Conservation (phyloP, 2,888 invertebrate species). For the Drosophila seclusa region DNA sequence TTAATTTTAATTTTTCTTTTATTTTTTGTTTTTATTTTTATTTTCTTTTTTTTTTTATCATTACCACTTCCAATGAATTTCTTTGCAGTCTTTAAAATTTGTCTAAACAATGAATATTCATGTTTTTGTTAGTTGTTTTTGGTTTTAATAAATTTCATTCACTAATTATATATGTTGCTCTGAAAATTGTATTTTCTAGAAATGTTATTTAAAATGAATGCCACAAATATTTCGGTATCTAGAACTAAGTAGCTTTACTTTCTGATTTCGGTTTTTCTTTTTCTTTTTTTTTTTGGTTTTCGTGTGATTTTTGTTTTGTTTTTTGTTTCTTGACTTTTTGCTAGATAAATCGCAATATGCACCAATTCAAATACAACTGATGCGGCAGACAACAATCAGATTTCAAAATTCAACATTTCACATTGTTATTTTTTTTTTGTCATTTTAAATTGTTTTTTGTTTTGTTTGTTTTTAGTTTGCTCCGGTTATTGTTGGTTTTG, state of each 20-base stretch:
- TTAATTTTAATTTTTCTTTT: conserved; percentile 56
- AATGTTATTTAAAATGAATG: conserved; percentile 54
- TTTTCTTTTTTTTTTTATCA: conserved; percentile 57
- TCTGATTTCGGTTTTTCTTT: conserved; percentile 7
- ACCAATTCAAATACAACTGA: conserved; percentile 53
- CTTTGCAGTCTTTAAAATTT: conserved; percentile 84
- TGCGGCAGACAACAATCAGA: conserved; percentile 75
- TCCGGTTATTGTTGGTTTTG: conserved; percentile 23
- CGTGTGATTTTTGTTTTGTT: conserved; percentile 4
- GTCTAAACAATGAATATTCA: conserved; percentile 82
- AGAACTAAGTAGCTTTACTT: conserved; percentile 46
- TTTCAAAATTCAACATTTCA: conserved; percentile 69
- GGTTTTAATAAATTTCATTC: conserved; percentile 54
- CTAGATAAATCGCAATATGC: conserved; percentile 60
- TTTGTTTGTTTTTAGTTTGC: conserved; percentile 20
- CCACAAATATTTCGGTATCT: conserved; percentile 47
- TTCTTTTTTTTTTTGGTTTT: conserved; percentile 6
- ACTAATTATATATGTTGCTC: conserved; percentile 53
- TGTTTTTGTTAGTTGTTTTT: conserved; percentile 54
- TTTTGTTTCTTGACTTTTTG: conserved; percentile 14
- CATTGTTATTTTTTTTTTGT: conserved; percentile 6
- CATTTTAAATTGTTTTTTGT: conserved; percentile 9
- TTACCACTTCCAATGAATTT: conserved; percentile 84
- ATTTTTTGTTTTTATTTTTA: conserved; percentile 31
- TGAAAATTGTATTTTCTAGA: conserved; percentile 58